Conservation (phyloP, 2,888 invertebrate species). For the Trichogramma evanescens region DNA sequence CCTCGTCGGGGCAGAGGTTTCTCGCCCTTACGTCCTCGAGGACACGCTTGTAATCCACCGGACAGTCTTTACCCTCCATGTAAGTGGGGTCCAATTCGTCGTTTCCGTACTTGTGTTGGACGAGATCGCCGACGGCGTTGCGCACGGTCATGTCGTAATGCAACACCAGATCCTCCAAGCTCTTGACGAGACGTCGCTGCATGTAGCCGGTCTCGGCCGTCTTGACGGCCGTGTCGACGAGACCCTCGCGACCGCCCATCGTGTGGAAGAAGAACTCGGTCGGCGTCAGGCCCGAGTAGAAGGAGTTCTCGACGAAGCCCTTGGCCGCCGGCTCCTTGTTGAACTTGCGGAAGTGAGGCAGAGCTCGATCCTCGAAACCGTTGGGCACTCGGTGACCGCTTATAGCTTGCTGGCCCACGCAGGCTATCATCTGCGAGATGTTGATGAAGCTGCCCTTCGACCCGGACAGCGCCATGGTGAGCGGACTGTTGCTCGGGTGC, state of each 20-base stretch:
- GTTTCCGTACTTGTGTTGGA: not conserved
- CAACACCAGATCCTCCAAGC: slow-evolving; percentile 41
- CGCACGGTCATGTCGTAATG: not conserved
- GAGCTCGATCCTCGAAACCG: not conserved
- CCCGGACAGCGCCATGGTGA: not conserved
- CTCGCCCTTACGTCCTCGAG: slow-evolving; percentile 72
- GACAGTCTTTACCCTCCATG: not conserved
- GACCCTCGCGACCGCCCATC: not conserved
- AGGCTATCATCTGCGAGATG: not conserved
- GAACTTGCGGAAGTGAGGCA: not conserved
- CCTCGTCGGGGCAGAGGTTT: slow-evolving; percentile 63
- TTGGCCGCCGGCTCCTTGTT: slow-evolving; percentile 14
- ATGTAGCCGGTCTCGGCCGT: not conserved
- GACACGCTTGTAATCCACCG: slow-evolving; percentile 51
- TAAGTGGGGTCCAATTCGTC: not conserved
- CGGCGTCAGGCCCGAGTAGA: not conserved
- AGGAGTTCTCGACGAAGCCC: not conserved
- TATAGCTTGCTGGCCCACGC: not conserved
- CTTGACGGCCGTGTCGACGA: not conserved
- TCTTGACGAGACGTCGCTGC: not conserved
- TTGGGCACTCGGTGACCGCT: not conserved
- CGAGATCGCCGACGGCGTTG: not conserved
- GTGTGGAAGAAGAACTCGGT: not conserved
- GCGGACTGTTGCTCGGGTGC: not conserved
- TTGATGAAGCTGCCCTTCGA: not conserved